These are phyloP conservation scores for Gryllus bimaculatus DNA, from an alignment of 1,140 invertebrate species.

Conservation along the genomic window DNA sequence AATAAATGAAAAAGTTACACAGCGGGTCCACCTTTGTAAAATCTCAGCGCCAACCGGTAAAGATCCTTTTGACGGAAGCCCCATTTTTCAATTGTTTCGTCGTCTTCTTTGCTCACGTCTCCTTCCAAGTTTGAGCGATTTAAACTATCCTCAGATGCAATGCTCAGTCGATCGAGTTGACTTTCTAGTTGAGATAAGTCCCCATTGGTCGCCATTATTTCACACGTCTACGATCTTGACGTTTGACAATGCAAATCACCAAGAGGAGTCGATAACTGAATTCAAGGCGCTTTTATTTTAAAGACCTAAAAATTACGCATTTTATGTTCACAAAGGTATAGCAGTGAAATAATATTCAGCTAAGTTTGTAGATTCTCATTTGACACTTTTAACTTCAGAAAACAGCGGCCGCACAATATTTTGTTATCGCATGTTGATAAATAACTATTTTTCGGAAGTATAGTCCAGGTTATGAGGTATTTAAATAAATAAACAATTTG, in stretches of 20 bases:
- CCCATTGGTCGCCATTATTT: slow-evolving; percentile 19
- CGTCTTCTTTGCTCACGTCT: slow-evolving; percentile 18
- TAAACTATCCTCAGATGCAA: slow-evolving; percentile 20
- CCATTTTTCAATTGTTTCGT: slow-evolving; percentile 39
- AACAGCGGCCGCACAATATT: no score
- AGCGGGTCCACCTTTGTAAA: slow-evolving; percentile 71
- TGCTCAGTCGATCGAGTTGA: slow-evolving; percentile 20
- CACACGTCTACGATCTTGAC: slow-evolving; percentile 7
- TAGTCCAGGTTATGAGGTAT: no score
- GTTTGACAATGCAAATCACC: background rate
- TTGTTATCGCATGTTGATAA: no score
- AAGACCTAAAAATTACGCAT: no score
- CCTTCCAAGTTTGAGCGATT: slow-evolving; percentile 19
- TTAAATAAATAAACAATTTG: no score
- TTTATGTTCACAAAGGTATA: no score
- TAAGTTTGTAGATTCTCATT: no score
- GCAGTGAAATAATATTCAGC: no score
- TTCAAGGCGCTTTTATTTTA: no score
- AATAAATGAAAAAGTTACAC: background rate
- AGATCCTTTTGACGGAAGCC: slow-evolving; percentile 64
- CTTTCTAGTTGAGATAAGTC: slow-evolving; percentile 16
- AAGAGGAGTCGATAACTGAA: no score
- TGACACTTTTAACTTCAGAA: no score
- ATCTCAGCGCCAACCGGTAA: slow-evolving; percentile 75
- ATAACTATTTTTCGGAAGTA: no score